These are phyloP conservation scores for Hirudinaria manillensis DNA, from an alignment of 2,888 invertebrate genomes.

Conservation along the genomic window DNA sequence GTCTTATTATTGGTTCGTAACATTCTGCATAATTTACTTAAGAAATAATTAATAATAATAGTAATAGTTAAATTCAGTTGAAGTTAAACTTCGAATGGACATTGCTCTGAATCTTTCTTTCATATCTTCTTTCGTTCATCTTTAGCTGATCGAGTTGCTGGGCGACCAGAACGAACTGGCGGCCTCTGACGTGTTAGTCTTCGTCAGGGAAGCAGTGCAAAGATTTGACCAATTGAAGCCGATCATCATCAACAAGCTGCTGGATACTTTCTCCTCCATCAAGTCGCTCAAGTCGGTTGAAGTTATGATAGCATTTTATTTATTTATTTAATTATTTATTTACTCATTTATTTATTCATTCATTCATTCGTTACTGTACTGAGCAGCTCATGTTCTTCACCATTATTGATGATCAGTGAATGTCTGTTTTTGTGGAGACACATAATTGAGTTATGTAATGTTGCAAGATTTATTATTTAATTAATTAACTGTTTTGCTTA, in stretches of 20 bases:
- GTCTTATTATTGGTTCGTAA: too few relatives aligned
- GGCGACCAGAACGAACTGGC: conserved; percentile 60
- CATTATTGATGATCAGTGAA: not conserved
- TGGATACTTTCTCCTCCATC: conserved; percentile 78
- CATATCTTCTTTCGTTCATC: too few relatives aligned
- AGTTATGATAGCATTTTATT: not conserved
- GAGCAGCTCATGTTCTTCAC: not conserved
- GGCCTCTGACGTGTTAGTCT: conserved; percentile 85
- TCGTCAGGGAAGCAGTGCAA: conserved; percentile 87
- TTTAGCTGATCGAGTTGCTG: conserved; percentile 75
- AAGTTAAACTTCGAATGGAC: too few relatives aligned
- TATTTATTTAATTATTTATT: not conserved
- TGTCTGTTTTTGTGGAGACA: not conserved
- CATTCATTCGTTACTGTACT: not conserved
- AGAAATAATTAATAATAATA: too few relatives aligned
- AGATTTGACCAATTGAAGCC: conserved; percentile 62
- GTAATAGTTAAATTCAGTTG: too few relatives aligned
- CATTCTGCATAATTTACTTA: too few relatives aligned
- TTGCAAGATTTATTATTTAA: too few relatives aligned
- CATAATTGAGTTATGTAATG: not conserved
- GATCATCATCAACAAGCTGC: conserved; percentile 67
- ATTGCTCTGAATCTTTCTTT: too few relatives aligned
- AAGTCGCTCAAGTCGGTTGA: conserved; percentile 68
- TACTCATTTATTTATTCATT: too few relatives aligned
- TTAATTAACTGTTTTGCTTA: too few relatives aligned